phyloP scores from a whole-genome alignment of 1,140 invertebrate genomes.

The Pachyrhynchus sulphureomaculatus region DNA sequence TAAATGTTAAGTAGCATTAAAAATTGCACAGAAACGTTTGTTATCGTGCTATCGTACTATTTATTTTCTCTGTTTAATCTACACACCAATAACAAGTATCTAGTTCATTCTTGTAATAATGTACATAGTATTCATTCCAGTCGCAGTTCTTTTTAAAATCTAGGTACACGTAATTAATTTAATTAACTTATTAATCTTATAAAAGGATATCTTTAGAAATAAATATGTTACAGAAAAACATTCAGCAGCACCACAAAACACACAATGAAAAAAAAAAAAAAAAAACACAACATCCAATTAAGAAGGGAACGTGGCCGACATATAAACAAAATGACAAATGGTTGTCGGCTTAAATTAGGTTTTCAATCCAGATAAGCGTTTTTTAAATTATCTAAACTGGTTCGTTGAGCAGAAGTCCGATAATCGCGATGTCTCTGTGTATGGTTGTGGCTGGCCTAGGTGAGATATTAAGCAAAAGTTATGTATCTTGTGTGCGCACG shows the following conservation, averaged over 20 bases:
- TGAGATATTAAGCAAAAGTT: constrained; percentile 23
- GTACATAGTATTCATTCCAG: too few species aligned
- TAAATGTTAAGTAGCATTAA: too few species aligned
- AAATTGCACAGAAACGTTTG: too few species aligned
- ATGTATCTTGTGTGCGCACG: constrained; percentile 5
- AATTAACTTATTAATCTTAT: too few species aligned
- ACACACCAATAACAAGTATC: too few species aligned
- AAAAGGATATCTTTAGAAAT: too few species aligned
- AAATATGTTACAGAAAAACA: neutral
- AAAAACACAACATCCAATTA: constrained; percentile 29
- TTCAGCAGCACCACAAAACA: neutral
- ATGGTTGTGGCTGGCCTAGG: constrained; percentile 6
- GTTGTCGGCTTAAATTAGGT: constrained; percentile 34
- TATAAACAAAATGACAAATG: constrained; percentile 35
- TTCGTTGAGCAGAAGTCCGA: constrained; percentile 27
- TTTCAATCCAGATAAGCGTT: constrained; percentile 33
- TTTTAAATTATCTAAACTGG: constrained; percentile 34
- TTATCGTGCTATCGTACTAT: too few species aligned
- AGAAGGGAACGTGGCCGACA: constrained; percentile 25
- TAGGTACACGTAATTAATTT: too few species aligned
- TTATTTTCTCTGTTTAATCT: too few species aligned
- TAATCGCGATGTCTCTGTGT: constrained; percentile 23
- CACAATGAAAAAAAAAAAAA: constrained; percentile 10
- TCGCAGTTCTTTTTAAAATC: too few species aligned
- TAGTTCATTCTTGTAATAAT: too few species aligned